Evolutionary conservation across 2,797 vertebrate species (phyloP).

Genomic region (Vultur gryphus): DNA sequence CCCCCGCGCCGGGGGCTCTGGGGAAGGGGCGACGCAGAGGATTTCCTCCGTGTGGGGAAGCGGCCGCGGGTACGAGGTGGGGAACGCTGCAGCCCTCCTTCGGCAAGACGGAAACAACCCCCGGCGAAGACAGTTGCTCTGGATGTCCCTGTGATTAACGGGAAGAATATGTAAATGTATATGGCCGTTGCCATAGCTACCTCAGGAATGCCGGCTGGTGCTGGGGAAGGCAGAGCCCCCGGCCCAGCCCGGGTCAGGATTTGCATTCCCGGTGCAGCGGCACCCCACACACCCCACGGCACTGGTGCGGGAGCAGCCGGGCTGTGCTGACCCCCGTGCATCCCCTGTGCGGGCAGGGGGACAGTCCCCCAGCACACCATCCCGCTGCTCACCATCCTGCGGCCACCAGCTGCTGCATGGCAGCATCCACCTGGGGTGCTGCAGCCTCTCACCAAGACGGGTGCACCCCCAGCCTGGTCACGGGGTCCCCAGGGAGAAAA

Average conservation of each 20-base stretch:
- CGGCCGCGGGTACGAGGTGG: rapidly evolving
- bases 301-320: neutral
- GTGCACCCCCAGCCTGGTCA: neutral
- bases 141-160: constrained; percentile 59
- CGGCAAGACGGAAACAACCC: neutral
- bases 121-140: neutral
- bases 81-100: neutral
- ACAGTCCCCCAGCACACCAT: neutral
- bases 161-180: constrained; percentile 58
- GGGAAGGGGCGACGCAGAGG: neutral
- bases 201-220: neutral
- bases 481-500: neutral
- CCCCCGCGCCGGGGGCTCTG: neutral
- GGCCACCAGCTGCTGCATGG: rapidly evolving
- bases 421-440: neutral
- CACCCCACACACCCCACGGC: rapidly evolving
- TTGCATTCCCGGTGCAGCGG: neutral
- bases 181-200: constrained; percentile 66
- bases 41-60: rapidly evolving
- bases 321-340: rapidly evolving
- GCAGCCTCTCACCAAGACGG: neutral
- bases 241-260: neutral
- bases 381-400: neutral
- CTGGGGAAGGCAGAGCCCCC: constrained; percentile 57
- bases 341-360: neutral